These are phyloP conservation scores for Globia sparganii DNA, from an alignment of 2,888 invertebrate genomes.

Conservation along the genomic window DNA sequence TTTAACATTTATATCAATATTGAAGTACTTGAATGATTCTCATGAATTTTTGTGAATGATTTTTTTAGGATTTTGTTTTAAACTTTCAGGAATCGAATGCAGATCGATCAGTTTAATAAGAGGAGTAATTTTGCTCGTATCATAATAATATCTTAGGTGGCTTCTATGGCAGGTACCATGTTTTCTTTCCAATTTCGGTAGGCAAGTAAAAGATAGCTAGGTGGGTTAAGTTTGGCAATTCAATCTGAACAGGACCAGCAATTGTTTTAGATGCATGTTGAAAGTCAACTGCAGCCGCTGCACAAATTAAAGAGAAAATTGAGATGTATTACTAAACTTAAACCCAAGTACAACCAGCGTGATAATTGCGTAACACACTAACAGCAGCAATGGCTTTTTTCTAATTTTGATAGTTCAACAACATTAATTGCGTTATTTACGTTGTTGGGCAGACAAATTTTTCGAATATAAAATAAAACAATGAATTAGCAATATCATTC, in stretches of 20 bases:
- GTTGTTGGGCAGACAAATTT: neutral
- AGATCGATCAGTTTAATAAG: neutral
- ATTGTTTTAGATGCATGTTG: neutral
- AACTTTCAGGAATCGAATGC: neutral
- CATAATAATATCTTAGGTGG: neutral
- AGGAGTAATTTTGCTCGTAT: neutral
- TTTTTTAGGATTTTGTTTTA: neutral
- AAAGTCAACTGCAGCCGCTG: neutral
- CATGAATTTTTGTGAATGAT: neutral
- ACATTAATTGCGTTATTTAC: neutral
- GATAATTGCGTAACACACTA: neutral
- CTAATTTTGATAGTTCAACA: neutral
- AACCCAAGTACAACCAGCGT: neutral
- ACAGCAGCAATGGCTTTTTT: neutral
- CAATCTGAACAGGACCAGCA: neutral
- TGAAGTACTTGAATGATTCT: neutral
- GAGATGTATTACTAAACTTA: neutral
- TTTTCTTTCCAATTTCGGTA: neutral
- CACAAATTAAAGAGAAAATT: neutral
- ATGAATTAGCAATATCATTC: neutral
- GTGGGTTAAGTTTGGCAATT: neutral
- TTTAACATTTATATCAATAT: conserved; percentile 11
- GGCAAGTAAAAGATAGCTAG: too few species aligned
- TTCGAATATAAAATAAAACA: neutral
- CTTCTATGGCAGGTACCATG: too few species aligned